Conservation (phyloP, 2,888 invertebrate genomes). For the Clanis bilineata region DNA sequence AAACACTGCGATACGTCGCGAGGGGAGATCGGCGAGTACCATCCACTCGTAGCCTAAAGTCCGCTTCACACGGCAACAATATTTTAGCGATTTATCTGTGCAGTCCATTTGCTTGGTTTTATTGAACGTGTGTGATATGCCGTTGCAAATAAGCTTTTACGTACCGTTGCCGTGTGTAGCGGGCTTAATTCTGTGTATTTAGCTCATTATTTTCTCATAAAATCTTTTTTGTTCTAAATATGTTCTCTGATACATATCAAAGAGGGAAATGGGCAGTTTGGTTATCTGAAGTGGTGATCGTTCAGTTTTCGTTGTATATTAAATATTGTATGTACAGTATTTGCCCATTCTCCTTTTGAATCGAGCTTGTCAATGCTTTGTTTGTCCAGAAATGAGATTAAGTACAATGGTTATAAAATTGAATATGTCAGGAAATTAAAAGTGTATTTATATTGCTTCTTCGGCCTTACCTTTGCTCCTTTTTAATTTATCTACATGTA, state of each 20-base stretch:
- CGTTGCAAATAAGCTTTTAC: too few relatives aligned
- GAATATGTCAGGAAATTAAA: too few relatives aligned
- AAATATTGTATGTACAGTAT: not conserved
- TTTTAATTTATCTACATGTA: not conserved
- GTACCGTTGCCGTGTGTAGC: too few relatives aligned
- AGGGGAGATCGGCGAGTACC: not conserved
- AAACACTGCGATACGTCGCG: not conserved
- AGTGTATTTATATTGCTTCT: not conserved
- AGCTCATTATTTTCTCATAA: constrained; percentile 6
- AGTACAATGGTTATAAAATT: not conserved
- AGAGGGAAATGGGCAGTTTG: not conserved
- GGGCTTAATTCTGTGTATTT: constrained; percentile 9
- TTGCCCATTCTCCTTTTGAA: constrained; percentile 10
- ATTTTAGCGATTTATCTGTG: too few relatives aligned
- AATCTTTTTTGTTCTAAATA: constrained; percentile 1
- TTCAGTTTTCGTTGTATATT: not conserved
- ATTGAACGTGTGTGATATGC: too few relatives aligned
- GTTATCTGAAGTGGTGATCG: not conserved
- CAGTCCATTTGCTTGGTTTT: too few relatives aligned
- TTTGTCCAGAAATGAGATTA: constrained; percentile 5
- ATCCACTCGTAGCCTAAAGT: not conserved
- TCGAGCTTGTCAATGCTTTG: constrained; percentile 2
- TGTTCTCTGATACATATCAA: not conserved
- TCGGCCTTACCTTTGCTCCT: not conserved
- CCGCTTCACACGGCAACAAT: too few relatives aligned